A percentile compares a stretch with the other conserved stretches of the same genome.
These are phyloP conservation scores for Heliconius cydno DNA, from an alignment of 2,888 invertebrate genomes.

Conservation along the genomic window DNA sequence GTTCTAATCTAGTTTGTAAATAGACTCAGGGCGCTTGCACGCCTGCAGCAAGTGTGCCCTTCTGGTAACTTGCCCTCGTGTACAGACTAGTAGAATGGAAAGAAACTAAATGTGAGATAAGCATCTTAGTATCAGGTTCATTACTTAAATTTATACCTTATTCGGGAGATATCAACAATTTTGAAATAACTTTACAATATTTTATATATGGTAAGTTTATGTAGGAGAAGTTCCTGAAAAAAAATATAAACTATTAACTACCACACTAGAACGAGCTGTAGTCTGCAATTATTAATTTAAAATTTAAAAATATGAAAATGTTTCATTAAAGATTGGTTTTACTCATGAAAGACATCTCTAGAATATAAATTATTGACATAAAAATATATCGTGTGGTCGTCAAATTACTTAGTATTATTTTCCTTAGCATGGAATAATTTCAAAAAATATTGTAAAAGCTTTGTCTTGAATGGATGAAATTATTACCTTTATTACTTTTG, in stretches of 20 bases:
- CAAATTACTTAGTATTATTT: background rate
- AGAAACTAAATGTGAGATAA: background rate
- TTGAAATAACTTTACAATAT: too few relatives aligned
- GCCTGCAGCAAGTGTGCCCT: constrained; percentile 37
- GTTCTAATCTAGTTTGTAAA: constrained; percentile 43
- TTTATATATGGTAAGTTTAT: too few relatives aligned
- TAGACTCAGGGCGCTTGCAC: constrained; percentile 42
- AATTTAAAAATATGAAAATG: background rate
- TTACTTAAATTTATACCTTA: background rate
- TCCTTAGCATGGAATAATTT: background rate
- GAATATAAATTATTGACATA: background rate
- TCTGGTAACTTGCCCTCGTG: constrained; percentile 23
- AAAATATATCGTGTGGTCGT: background rate
- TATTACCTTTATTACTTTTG: background rate
- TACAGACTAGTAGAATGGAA: constrained; percentile 18
- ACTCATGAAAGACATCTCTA: background rate
- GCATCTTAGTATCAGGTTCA: background rate
- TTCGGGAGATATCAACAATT: background rate
- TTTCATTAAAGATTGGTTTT: background rate
- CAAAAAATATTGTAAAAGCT: background rate
- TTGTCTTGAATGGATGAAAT: background rate
- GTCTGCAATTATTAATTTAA: background rate
- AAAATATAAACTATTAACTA: too few relatives aligned
- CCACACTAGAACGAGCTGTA: too few relatives aligned
- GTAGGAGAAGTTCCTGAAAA: too few relatives aligned